Base-by-base conservation (phyloP, 2,888 invertebrate species). In the Lingula anatina region DNA sequence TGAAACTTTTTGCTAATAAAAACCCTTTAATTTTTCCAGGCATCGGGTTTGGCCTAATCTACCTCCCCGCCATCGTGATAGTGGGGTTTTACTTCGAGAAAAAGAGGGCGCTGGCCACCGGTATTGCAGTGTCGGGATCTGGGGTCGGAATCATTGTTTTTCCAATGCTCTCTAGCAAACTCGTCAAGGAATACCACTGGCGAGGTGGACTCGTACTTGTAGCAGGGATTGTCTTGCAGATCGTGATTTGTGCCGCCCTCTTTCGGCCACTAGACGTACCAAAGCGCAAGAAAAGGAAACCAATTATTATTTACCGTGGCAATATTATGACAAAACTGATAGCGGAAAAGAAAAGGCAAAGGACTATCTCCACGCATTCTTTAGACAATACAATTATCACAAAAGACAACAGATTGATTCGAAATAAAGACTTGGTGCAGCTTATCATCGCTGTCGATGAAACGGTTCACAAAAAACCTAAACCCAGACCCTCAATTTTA, bases 41-140 rank as follows among this genome's bases (percentile, higher is more conserved):
- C 21, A 86, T 92, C 59, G 95, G 95, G 2, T 87, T 92, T 68
- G 91, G 94, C 49, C 84, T 96, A 82, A 87, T 95, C 60, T 96
- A 93, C 80, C 88, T 96, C 61, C 95, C 96, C 1, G 87, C 94
- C 2, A 91, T 96, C 31, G 86, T 97, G 62, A 88, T 89, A 3
- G 91, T 95, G 40, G 94, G 95, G 20, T 94, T 91, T 79, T 97
- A 97, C 82, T 97, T 97, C 77, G 95, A 96, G 76, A 87, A 87
- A 75, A 92, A 90, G 85, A 83, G 96, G 47, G 95, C 94, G 0
- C 78, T 97, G 50, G 95, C 96, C 0, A 96, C 95, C 0, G 96
- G 96, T 4, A 85, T 97, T 44, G 90, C 94, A 0, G 87, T 95
- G 4, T 94, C 94, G 70, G 97, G 96, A 24, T 93, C 95, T 0